Conservation (phyloP, 2,113 vertebrate genomes). For the Dicaeum eximium region DNA sequence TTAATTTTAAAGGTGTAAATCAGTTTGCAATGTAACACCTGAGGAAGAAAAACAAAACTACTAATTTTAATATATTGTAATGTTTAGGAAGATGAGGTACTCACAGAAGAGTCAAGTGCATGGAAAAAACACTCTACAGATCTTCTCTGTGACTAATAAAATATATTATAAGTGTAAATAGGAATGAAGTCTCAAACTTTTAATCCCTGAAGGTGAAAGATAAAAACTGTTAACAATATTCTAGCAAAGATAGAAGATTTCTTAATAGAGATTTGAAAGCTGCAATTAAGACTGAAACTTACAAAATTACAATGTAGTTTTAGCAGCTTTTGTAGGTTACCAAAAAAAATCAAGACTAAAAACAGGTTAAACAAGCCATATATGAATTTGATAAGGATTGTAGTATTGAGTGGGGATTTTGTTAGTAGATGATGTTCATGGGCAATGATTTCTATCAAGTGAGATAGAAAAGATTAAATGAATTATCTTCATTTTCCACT, state of each 20-base stretch:
- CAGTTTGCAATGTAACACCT: not conserved
- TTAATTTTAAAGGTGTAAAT: not conserved
- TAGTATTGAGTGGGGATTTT: not conserved
- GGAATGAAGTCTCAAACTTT: not conserved
- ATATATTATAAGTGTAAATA: not conserved
- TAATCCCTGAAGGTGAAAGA: not conserved
- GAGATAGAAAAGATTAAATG: not conserved
- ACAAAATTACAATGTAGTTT: not conserved
- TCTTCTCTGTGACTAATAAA: not conserved
- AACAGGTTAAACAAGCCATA: not conserved
- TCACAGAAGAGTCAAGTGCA: not conserved
- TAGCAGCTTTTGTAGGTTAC: not conserved
- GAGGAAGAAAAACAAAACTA: not conserved
- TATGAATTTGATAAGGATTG: not conserved
- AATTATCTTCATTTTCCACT: not conserved
- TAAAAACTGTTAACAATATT: not conserved
- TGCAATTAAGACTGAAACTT: not conserved
- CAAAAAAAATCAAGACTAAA: not conserved
- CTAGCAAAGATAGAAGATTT: not conserved
- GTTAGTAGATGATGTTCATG: not conserved
- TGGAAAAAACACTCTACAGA: not conserved
- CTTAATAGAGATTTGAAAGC: not conserved
- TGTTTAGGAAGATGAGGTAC: not conserved
- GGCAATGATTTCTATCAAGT: not conserved
- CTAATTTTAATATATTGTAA: not conserved